Conservation (phyloP, 2,888 invertebrate species). For the Hoplodrina blanda region DNA sequence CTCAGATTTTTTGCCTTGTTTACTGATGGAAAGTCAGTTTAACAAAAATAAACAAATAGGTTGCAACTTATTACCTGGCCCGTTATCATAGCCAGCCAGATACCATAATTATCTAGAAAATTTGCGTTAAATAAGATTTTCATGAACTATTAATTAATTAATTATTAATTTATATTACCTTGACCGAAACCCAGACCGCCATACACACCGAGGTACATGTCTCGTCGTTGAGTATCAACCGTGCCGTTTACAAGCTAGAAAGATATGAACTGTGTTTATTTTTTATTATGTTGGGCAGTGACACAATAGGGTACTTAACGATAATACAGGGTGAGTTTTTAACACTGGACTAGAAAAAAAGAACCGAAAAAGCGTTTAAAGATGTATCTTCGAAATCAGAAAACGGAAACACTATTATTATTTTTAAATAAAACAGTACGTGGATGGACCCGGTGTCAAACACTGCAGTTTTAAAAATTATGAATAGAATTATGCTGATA, state of each 20-base stretch:
- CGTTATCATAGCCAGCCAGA: no score
- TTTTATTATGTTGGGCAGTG: neutral
- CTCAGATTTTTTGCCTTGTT: no score
- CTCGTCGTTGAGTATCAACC: conserved; percentile 91
- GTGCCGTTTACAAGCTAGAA: conserved; percentile 87
- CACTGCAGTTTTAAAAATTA: neutral
- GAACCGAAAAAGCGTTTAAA: no score
- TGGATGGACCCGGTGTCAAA: neutral
- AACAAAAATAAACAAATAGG: no score
- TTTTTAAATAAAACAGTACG: neutral
- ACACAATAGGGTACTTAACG: neutral
- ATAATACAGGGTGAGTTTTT: neutral
- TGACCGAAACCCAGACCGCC: conserved; percentile 96
- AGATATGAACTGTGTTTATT: neutral
- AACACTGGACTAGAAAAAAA: neutral
- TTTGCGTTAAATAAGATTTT: no score
- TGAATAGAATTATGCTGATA: neutral
- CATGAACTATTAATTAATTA: no score
- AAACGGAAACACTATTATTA: neutral
- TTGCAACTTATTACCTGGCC: no score
- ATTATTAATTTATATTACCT: conserved; percentile 89
- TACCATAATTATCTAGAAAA: neutral
- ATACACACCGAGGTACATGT: conserved; percentile 96
- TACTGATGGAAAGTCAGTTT: no score
- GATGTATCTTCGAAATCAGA: no score